Percentiles rank a stretch among this genome's conserved stretches.
phyloP scores from a whole-genome alignment of 2,888 invertebrate genomes.

The Mesorhabditis sp. region DNA sequence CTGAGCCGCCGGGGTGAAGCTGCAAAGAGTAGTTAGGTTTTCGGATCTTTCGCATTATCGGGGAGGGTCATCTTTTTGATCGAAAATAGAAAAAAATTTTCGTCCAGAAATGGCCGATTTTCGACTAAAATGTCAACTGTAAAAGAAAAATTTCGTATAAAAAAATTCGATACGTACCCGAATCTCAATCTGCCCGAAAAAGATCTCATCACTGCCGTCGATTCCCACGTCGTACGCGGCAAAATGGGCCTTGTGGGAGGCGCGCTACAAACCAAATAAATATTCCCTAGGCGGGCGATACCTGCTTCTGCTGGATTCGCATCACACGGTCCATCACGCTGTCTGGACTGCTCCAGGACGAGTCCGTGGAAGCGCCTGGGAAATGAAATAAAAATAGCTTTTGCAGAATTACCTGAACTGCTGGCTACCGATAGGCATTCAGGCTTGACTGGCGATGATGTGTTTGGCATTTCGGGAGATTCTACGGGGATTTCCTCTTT shows the following conservation, averaged over 20 bases:
- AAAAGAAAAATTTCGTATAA: too few relatives aligned
- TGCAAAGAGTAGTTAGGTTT: neutral
- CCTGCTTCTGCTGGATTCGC: slow-evolving; percentile 1
- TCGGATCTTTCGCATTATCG: too few relatives aligned
- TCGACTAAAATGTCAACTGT: too few relatives aligned
- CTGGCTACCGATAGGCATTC: neutral
- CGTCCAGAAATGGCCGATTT: too few relatives aligned
- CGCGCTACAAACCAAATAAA: neutral
- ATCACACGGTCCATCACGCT: slow-evolving; percentile 5
- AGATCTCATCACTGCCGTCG: neutral
- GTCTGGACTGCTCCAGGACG: slow-evolving; percentile 3
- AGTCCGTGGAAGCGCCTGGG: neutral
- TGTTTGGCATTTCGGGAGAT: neutral
- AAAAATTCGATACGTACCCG: neutral
- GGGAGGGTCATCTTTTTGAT: too few relatives aligned
- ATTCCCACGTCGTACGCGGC: slow-evolving; percentile 5
- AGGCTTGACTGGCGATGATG: neutral
- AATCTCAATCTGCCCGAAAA: neutral
- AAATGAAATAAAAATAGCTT: neutral
- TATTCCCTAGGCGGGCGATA: neutral
- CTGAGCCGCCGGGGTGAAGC: slow-evolving; percentile 7
- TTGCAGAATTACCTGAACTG: neutral
- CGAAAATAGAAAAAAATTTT: too few relatives aligned
- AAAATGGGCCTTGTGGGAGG: slow-evolving; percentile 5
- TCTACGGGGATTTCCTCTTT: neutral